Evolutionary conservation across 2,888 invertebrate species (phyloP).

Genomic region (Dusona sp.): DNA sequence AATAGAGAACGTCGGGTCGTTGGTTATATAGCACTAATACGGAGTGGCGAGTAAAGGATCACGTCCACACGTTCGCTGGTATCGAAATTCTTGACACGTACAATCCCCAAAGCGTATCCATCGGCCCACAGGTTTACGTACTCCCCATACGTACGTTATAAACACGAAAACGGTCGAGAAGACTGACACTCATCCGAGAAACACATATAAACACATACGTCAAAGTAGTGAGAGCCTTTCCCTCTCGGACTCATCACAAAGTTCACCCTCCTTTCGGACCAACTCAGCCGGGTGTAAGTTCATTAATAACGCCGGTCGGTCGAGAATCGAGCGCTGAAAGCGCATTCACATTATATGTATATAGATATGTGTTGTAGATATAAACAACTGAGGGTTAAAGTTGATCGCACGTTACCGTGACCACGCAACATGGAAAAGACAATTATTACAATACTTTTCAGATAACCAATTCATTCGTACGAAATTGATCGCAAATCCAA

Average conservation of each 20-base stretch:
- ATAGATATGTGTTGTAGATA: neutral
- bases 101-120: constrained; percentile 50
- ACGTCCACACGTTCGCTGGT: constrained; percentile 56
- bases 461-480: neutral
- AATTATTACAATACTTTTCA: neutral
- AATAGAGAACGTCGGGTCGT: constrained; percentile 39
- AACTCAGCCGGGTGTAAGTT: constrained; percentile 50
- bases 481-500: neutral
- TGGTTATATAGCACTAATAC: constrained; percentile 41
- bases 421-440: neutral
- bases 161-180: constrained; percentile 58
- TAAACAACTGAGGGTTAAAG: neutral
- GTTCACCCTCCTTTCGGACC: constrained; percentile 57
- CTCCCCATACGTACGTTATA: constrained; percentile 55
- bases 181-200: constrained; percentile 56
- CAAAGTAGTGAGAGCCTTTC: constrained; percentile 14
- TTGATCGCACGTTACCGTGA: neutral
- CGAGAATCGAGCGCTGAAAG: constrained; percentile 33
- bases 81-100: constrained; percentile 68
- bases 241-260: constrained; percentile 36
- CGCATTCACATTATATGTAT: neutral
- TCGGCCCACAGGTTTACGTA: constrained; percentile 45
- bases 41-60: constrained; percentile 36
- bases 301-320: constrained; percentile 50
- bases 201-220: neutral